Evolutionary conservation across 2,888 invertebrate genomes (phyloP).

Genomic region (Baccha elongata): DNA sequence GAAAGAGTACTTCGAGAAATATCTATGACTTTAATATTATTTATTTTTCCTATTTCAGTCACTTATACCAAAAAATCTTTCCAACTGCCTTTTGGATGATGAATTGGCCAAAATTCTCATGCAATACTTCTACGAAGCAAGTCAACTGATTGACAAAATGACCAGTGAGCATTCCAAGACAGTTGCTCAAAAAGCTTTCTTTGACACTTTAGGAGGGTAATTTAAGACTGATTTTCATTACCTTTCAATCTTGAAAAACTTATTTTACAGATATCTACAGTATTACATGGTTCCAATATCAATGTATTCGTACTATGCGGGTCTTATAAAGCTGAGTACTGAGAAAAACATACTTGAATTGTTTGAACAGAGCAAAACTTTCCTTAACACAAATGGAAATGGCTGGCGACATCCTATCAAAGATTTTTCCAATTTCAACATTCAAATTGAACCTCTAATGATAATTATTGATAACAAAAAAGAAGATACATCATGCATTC

Average conservation of each 20-base stretch:
- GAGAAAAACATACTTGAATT: constrained; percentile 77
- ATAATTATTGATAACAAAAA: constrained; percentile 47
- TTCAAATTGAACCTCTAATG: constrained; percentile 75
- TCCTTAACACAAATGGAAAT: constrained; percentile 81
- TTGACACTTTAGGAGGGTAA: constrained; percentile 80
- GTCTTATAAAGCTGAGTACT: constrained; percentile 77
- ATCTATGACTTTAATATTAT: too few species aligned
- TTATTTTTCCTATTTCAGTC: constrained; percentile 74
- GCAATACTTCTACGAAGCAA: constrained; percentile 79
- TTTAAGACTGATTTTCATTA: background rate
- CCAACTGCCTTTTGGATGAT: constrained; percentile 77
- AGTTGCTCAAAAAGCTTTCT: constrained; percentile 78
- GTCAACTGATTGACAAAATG: constrained; percentile 77
- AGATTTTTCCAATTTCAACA: constrained; percentile 76
- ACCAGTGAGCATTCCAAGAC: constrained; percentile 73
- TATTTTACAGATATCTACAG: constrained; percentile 77
- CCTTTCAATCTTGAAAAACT: background rate
- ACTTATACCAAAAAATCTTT: constrained; percentile 78
- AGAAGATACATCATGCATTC: constrained; percentile 77
- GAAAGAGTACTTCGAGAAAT: too few species aligned
- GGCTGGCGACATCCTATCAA: constrained; percentile 78
- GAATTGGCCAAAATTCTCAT: constrained; percentile 77
- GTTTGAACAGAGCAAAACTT: constrained; percentile 77
- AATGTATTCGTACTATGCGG: constrained; percentile 80
- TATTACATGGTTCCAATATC: constrained; percentile 79